These are phyloP conservation scores for Ginglymostoma cirratum DNA, from an alignment of 2,113 vertebrate species.

Conservation along the genomic window DNA sequence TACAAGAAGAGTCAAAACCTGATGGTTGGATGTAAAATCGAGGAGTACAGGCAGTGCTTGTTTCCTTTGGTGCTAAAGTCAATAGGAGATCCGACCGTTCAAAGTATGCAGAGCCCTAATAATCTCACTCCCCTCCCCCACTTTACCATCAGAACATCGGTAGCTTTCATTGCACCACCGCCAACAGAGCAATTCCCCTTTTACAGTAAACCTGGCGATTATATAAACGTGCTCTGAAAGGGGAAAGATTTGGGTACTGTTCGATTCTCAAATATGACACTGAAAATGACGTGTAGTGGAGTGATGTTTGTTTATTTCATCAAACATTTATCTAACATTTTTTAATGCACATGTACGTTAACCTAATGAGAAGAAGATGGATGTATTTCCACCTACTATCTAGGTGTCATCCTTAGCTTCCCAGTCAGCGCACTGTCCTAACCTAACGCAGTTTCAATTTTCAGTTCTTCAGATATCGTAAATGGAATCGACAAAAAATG, in stretches of 20 bases:
- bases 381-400: neutral
- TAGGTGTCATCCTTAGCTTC: neutral
- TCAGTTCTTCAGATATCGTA: neutral
- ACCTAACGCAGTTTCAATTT: neutral
- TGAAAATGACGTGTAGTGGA: neutral
- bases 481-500: neutral
- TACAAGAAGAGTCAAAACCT: neutral
- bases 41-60: neutral
- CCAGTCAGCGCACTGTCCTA: neutral
- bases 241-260: neutral
- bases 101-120: neutral
- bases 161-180: neutral
- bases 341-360: neutral
- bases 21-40: neutral
- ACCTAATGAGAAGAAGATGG: neutral
- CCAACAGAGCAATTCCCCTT: no score
- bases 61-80: constrained; percentile 21
- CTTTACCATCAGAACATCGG: neutral
- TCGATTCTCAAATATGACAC: neutral
- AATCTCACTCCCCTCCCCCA: constrained; percentile 23
- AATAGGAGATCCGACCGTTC: neutral
- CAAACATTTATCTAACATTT: neutral
- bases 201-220: neutral
- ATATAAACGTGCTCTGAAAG: neutral
- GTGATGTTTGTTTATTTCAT: neutral